Evolutionary conservation across 2,888 invertebrate species (phyloP), one percentile per base, ranked within the genome.

Genomic region (Aphelenchoides bicaudatus): DNA sequence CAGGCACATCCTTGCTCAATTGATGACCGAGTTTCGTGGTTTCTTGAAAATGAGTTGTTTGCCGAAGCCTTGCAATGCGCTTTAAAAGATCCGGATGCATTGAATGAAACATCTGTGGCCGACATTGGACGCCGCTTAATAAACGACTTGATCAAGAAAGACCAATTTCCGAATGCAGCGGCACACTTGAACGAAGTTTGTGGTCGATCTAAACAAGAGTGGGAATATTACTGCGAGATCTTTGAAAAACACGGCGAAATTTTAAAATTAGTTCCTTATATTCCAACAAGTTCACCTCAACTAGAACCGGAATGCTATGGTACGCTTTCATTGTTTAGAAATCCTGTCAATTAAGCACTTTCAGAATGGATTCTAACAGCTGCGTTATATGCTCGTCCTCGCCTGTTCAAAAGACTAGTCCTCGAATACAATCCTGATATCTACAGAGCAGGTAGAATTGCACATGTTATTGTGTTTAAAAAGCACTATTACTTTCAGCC

Each of bases 281-380:
- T 79, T 2, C 79, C 79, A 2, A 63, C 66, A 6, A 23, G 51
- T 1, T 56, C 63, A n/a, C 79, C 79, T 3, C 70, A 69, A 56
- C 59, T 79, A 37, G 76, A 78, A 52, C 70, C 79, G 0, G 75
- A 75, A 38, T 66, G 69, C 47, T 78, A 78, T 49, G n/a, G n/a
- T n/a, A n/a, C n/a, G n/a, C n/a, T n/a, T n/a, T n/a, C n/a, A n/a
- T n/a, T n/a, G n/a, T n/a, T n/a, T n/a, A n/a, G n/a, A n/a, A n/a
- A n/a, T n/a, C n/a, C n/a, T n/a, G n/a, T n/a, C n/a, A n/a, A n/a
- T n/a, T n/a, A n/a, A n/a, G n/a, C n/a, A n/a, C n/a, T n/a, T n/a
- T n/a, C n/a, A n/a, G 71, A 78, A 54, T 54, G 37, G 0, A 58
- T 69, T 5, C 50, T 68, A 30, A 62, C 52, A 3, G 58, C 60